A percentile compares a stretch with the other conserved stretches of the same genome.
phyloP scores from a whole-genome alignment of 2,113 vertebrate species.

The Macrotus californicus region DNA sequence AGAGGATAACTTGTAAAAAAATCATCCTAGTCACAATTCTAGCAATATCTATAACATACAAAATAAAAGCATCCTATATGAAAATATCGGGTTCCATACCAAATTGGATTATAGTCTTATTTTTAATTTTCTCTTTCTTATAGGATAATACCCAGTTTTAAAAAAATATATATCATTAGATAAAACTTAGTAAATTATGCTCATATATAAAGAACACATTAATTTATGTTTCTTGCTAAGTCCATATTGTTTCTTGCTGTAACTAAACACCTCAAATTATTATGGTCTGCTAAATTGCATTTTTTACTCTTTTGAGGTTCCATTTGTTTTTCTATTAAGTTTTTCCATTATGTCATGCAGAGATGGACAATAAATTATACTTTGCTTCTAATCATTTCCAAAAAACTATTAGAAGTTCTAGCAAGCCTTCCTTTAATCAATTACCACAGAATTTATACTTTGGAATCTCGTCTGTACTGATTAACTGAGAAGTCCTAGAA shows the following conservation, averaged over 20 bases:
- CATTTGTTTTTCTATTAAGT: constrained; percentile 30
- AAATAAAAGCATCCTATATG: not conserved
- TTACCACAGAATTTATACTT: not conserved
- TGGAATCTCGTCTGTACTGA: not conserved
- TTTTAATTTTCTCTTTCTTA: not conserved
- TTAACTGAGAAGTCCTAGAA: not conserved
- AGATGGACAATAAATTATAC: constrained; percentile 13
- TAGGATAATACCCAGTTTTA: not conserved
- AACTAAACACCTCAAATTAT: constrained; percentile 14
- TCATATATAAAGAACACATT: not conserved
- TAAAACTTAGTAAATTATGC: not conserved
- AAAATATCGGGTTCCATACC: constrained; percentile 13
- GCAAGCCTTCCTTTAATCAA: constrained; percentile 5
- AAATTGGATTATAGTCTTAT: not conserved
- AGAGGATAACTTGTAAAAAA: not conserved
- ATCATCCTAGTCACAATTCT: constrained; percentile 29
- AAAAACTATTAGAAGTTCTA: not conserved
- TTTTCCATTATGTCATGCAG: constrained; percentile 39
- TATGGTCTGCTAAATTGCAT: not conserved
- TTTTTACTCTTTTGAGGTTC: constrained; percentile 20
- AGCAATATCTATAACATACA: not conserved
- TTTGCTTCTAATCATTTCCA: constrained; percentile 9
- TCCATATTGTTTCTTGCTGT: not conserved
- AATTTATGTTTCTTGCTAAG: constrained; percentile 22
- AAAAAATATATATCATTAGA: not conserved